A percentile compares a stretch with the other conserved stretches of the same genome.
phyloP scores from a whole-genome alignment of 2,888 invertebrate species.

The Baronia brevicornis region DNA sequence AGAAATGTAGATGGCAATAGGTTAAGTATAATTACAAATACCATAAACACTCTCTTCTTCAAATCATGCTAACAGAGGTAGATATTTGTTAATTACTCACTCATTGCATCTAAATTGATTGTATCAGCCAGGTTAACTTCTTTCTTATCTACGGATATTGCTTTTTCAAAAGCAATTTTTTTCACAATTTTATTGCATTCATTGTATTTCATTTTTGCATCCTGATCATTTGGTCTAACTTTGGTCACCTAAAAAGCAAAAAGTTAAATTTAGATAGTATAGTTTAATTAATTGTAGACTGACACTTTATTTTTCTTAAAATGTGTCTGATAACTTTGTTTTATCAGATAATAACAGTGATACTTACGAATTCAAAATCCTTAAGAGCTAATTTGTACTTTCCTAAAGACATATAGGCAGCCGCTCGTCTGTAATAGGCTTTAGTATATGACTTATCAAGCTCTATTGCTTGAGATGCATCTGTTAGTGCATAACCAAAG shows the following conservation, averaged over 20 bases:
- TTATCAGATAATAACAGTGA: background rate
- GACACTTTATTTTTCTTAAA: background rate
- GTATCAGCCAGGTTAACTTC: conserved; percentile 91
- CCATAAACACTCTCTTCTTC: too few relatives aligned
- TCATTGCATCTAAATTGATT: conserved; percentile 92
- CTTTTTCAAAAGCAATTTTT: conserved; percentile 96
- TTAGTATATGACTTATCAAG: conserved; percentile 93
- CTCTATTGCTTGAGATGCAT: conserved; percentile 94
- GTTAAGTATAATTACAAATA: too few relatives aligned
- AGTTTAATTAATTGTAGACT: background rate
- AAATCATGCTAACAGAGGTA: conserved; percentile 1
- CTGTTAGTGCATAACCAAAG: conserved; percentile 94
- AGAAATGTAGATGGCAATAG: background rate
- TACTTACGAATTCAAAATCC: conserved; percentile 95
- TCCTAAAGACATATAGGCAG: conserved; percentile 97
- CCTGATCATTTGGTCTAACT: conserved; percentile 93
- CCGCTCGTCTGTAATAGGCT: conserved; percentile 97
- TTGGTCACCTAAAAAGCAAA: conserved; percentile 83
- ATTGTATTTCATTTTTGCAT: conserved; percentile 92
- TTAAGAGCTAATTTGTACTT: conserved; percentile 97
- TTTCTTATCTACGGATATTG: conserved; percentile 94
- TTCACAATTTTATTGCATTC: conserved; percentile 98
- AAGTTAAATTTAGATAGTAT: background rate
- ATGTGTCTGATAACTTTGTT: background rate
- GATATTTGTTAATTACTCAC: too few relatives aligned